These are phyloP conservation scores for Panurus biarmicus DNA, from an alignment of 2,113 vertebrate genomes.

Conservation along the genomic window DNA sequence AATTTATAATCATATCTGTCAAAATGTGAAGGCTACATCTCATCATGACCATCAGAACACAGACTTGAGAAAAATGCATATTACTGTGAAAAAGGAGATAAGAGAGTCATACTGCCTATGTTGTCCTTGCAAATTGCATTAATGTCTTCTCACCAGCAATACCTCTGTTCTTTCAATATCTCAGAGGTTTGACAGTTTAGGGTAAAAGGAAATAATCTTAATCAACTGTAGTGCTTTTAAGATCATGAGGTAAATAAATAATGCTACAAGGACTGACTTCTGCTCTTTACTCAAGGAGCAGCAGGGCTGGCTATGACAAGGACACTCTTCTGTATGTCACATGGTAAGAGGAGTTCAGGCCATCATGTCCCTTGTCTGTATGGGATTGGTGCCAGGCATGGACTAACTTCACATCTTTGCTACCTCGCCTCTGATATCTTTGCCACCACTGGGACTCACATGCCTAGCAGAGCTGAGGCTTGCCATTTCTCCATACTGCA, in stretches of 20 bases:
- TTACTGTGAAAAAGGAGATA: not conserved
- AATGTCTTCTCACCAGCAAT: not conserved
- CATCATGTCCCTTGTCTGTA: accelerated
- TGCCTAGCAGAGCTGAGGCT: not conserved
- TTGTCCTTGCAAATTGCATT: not conserved
- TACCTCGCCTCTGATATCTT: not conserved
- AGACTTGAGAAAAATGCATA: not conserved
- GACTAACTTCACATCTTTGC: not conserved
- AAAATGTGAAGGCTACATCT: not conserved
- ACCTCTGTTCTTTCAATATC: not conserved
- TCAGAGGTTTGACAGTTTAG: not conserved
- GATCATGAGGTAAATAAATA: not conserved
- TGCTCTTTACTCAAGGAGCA: not conserved
- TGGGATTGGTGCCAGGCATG: not conserved
- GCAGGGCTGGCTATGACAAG: not conserved
- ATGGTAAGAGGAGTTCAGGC: not conserved
- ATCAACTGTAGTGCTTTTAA: not conserved
- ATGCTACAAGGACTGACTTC: accelerated
- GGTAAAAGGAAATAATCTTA: not conserved
- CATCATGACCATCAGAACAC: not conserved
- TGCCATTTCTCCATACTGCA: not conserved
- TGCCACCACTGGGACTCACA: not conserved
- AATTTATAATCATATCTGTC: not conserved
- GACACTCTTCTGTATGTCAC: not conserved
- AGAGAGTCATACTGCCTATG: not conserved